These are phyloP conservation scores for Hydroisotoma schaefferi DNA, from an alignment of 2,888 invertebrate genomes.

Conservation along the genomic window DNA sequence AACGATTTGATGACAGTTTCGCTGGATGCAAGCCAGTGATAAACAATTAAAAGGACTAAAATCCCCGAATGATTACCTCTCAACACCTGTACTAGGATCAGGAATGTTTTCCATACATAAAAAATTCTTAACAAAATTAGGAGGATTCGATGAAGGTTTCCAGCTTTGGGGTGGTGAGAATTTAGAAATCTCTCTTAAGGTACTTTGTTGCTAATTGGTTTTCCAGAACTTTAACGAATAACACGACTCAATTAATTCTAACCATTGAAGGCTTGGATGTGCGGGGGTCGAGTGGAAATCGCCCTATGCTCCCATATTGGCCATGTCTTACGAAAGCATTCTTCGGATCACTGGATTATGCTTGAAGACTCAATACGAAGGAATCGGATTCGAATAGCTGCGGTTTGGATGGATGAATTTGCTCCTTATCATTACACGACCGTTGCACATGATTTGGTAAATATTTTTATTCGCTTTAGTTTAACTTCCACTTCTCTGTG, in stretches of 20 bases:
- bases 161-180: slow-evolving; percentile 19
- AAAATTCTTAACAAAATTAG: slow-evolving; percentile 12
- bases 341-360: not conserved
- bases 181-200: slow-evolving; percentile 3
- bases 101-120: slow-evolving; percentile 17
- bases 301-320: slow-evolving; percentile 9
- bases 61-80: not conserved
- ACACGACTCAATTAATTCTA: not conserved
- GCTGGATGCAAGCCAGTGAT: not conserved
- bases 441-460: not conserved
- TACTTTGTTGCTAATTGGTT: not conserved
- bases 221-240: not conserved
- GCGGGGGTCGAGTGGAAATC: slow-evolving; percentile 14
- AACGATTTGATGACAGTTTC: not conserved
- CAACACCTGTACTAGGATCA: slow-evolving; percentile 3
- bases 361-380: not conserved
- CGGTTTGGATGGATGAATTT: slow-evolving; percentile 19
- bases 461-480: too few species aligned
- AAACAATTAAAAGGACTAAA: not conserved
- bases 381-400: slow-evolving; percentile 15
- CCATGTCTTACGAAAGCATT: not conserved
- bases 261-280: slow-evolving; percentile 13
- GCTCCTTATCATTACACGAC: slow-evolving; percentile 7
- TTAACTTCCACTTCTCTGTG: too few species aligned
- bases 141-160: slow-evolving; percentile 10